phyloP scores from a whole-genome alignment of 2,113 vertebrate species.

The Melanotaenia duboulayi region DNA sequence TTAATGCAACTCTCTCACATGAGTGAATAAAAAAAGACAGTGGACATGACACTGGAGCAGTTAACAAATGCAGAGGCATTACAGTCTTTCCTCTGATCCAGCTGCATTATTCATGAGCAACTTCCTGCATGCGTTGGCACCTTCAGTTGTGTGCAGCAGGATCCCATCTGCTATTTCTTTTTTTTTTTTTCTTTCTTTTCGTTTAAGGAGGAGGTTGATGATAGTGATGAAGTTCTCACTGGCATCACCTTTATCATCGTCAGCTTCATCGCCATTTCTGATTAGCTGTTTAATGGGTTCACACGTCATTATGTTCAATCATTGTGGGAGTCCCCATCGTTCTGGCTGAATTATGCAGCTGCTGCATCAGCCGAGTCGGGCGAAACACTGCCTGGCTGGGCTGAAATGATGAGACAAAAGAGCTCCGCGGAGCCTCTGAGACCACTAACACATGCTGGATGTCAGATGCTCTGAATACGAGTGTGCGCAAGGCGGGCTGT shows the following conservation, averaged over 20 bases:
- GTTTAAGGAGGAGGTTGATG: conserved; percentile 14
- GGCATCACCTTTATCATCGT: conserved; percentile 59
- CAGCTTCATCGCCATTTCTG: conserved; percentile 58
- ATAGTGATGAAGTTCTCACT: conserved; percentile 33
- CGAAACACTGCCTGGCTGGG: neutral
- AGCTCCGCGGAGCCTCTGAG: neutral
- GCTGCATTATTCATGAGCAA: conserved; percentile 33
- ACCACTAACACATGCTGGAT: conserved; percentile 3
- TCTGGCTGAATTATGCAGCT: conserved; percentile 48
- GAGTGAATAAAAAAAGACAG: neutral
- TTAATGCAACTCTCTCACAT: neutral
- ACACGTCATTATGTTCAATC: conserved; percentile 75
- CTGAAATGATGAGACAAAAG: conserved; percentile 20
- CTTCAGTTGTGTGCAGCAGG: neutral
- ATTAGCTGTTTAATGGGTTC: conserved; percentile 73
- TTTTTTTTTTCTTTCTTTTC: neutral
- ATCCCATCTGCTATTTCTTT: neutral
- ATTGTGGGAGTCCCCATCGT: conserved; percentile 42
- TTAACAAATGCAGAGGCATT: neutral
- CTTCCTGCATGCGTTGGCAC: conserved; percentile 2
- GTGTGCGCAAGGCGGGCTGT: neutral
- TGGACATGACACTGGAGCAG: neutral
- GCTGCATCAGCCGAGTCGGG: conserved; percentile 3
- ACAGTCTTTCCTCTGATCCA: neutral
- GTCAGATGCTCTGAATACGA: neutral